Evolutionary conservation across 2,888 invertebrate genomes (phyloP).

Genomic region (Sabatieria punctata): DNA sequence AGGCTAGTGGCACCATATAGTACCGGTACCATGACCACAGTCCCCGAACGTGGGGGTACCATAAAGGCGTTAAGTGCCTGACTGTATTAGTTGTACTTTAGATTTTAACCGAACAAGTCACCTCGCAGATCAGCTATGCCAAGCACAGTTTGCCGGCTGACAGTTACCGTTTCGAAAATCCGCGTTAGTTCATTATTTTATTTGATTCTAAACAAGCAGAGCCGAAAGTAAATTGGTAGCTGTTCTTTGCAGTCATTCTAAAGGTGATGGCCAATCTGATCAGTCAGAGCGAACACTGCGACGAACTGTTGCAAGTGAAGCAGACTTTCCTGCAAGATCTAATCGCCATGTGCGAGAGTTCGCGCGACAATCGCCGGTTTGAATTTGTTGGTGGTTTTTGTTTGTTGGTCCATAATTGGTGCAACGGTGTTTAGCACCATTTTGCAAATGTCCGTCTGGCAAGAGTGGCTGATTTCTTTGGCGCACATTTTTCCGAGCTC

Average conservation of each 20-base stretch:
- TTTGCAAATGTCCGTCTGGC: conserved; percentile 98
- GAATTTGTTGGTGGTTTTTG: neutral
- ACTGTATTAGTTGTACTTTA: too few species aligned
- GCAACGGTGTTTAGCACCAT: conserved; percentile 47
- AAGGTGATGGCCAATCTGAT: conserved; percentile 95
- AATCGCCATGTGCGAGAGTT: conserved; percentile 91
- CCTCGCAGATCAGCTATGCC: conserved; percentile 77
- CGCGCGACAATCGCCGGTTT: conserved; percentile 73
- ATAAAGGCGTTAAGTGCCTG: too few species aligned
- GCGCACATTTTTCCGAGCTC: conserved; percentile 84
- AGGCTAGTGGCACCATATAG: too few species aligned
- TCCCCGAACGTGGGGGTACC: too few species aligned
- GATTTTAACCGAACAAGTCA: conserved; percentile 91
- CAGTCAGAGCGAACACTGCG: conserved; percentile 83
- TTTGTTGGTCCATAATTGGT: neutral
- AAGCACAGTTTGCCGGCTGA: conserved; percentile 88
- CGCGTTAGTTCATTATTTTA: conserved; percentile 49
- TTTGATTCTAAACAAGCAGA: too few species aligned
- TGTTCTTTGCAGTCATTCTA: conserved; percentile 63
- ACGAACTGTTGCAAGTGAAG: conserved; percentile 69
- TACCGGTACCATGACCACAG: too few species aligned
- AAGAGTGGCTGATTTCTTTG: conserved; percentile 85
- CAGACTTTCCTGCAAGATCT: conserved; percentile 91
- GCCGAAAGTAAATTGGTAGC: neutral
- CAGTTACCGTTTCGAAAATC: conserved; percentile 83